Evolutionary conservation across 2,888 invertebrate genomes (phyloP).

Genomic region (Xylota sylvarum): DNA sequence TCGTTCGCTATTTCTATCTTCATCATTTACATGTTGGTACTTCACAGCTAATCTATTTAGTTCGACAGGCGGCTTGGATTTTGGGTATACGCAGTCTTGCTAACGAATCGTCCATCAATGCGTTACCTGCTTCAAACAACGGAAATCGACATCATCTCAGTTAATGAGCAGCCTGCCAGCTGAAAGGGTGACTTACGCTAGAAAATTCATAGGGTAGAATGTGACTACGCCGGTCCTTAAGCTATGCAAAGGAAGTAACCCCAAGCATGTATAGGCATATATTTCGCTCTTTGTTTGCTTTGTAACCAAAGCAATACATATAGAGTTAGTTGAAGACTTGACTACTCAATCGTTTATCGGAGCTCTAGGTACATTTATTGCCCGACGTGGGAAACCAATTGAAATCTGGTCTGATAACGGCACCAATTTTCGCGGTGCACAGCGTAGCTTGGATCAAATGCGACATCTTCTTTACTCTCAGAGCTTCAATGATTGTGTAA

Average conservation of each 20-base stretch:
- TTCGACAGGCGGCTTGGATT: too few species aligned
- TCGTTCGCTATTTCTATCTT: too few species aligned
- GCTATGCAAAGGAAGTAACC: too few species aligned
- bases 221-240: not conserved
- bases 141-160: too few species aligned
- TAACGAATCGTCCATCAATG: too few species aligned
- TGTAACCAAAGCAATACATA: slow-evolving; percentile 13
- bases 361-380: slow-evolving; percentile 24
- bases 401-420: slow-evolving; percentile 21
- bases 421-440: slow-evolving; percentile 8
- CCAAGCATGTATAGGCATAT: too few species aligned
- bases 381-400: slow-evolving; percentile 16
- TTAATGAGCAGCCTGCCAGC: not conserved
- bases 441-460: slow-evolving; percentile 12
- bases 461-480: not conserved
- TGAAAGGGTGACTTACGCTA: not conserved
- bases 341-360: slow-evolving; percentile 22
- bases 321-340: slow-evolving; percentile 15
- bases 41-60: too few species aligned
- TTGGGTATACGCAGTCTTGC: too few species aligned
- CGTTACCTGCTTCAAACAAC: too few species aligned
- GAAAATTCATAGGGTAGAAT: too few species aligned
- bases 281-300: too few species aligned
- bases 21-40: too few species aligned
- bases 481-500: slow-evolving; percentile 8